phyloP scores from a whole-genome alignment of 2,888 invertebrate species.

The Lysandra bellargus region DNA sequence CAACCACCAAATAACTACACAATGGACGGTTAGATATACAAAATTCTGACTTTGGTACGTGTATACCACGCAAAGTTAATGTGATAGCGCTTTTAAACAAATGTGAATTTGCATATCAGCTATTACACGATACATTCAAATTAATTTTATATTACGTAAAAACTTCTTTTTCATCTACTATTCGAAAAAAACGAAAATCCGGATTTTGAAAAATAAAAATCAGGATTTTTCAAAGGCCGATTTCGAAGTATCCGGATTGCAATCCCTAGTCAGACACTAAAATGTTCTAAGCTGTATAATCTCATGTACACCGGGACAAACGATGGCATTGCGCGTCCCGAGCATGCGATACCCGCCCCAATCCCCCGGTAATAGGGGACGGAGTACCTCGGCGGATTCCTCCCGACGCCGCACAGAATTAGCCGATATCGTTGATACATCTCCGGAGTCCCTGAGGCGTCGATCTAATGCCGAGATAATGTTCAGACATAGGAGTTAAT shows the following conservation, averaged over 20 bases:
- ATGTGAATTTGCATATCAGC: too few relatives aligned
- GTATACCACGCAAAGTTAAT: too few relatives aligned
- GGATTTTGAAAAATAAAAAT: too few relatives aligned
- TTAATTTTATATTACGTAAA: too few relatives aligned
- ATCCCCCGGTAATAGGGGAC: background rate
- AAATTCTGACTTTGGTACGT: too few relatives aligned
- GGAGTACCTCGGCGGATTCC: background rate
- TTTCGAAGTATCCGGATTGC: background rate
- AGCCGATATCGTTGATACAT: slow-evolving; percentile 33
- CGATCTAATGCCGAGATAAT: slow-evolving; percentile 69
- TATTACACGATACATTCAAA: too few relatives aligned
- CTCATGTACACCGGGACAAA: slow-evolving; percentile 14
- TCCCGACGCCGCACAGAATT: slow-evolving; percentile 11
- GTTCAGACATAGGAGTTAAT: slow-evolving; percentile 73
- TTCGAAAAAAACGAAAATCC: too few relatives aligned
- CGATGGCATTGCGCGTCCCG: background rate
- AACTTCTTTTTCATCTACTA: too few relatives aligned
- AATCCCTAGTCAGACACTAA: slow-evolving; percentile 31
- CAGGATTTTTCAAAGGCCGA: too few relatives aligned
- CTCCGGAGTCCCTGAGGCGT: slow-evolving; percentile 38
- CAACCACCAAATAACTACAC: too few relatives aligned
- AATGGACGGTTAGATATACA: too few relatives aligned
- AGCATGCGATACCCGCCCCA: slow-evolving; percentile 9
- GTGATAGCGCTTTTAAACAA: too few relatives aligned
- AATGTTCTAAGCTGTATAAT: slow-evolving; percentile 24